Evolutionary conservation across 2,888 invertebrate species (phyloP), one percentile per base, ranked within the genome.

Genomic region (Platynereis dumerilii): DNA sequence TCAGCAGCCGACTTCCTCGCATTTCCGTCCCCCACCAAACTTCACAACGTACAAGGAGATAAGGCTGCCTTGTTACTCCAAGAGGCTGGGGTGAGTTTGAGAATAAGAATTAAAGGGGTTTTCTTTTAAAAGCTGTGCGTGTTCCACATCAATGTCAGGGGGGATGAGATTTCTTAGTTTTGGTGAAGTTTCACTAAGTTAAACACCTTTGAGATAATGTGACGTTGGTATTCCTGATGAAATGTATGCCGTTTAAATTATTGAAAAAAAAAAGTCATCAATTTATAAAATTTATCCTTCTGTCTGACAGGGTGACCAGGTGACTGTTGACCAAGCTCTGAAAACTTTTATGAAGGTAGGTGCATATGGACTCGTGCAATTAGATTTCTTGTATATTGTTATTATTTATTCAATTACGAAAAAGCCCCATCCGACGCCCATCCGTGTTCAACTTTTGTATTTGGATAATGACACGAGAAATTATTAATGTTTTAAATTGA

Each of bases 1-100:
- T 64, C 54, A 2, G 58, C 63, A 17, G 58, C 59, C 22, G 81
- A 80, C 42, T 79, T 81, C 67, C 66, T 80, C 17, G 68, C 76
- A 12, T 78, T 78, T 54, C 81, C 81, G 2, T 79, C 81, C 1
- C 78, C 79, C 24, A 68, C 72, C 10, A 80, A 78, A 64, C 69
- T 79, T 15, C 66, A 75, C 17, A 70, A 73, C 26, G 60, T 79
- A 34, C 78, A 78, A 0, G 65, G 67, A 27, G 58, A 72, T 10
- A 60, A 75, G 29, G 71, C 72, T 3, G 56, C 71, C 17, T 69
- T 68, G 5, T 60, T 80, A 17, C 69, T 70, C 61, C 63, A 75
- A 60, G 76, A 77, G 67, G 57, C 79, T 2, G 78, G 77, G 69
- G 80, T 80, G 68, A 72, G 74, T 75, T 15, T 22, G n/a, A 3